Percentiles rank a stretch among this genome's conserved stretches.
Evolutionary conservation across 2,113 vertebrate species (phyloP).

Genomic region (Alouatta palliata): DNA sequence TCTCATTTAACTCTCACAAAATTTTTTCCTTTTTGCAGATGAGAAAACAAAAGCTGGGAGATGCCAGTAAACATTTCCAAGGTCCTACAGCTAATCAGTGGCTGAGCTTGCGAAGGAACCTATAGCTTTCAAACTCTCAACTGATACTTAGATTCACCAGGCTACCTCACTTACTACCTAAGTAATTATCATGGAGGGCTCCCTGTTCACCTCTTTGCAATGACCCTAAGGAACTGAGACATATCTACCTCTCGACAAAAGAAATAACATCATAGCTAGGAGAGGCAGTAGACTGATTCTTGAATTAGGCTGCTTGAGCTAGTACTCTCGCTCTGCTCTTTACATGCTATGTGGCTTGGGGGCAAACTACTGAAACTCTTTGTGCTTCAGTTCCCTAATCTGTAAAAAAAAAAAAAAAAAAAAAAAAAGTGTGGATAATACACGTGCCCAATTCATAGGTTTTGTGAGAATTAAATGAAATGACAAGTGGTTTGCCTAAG

Average conservation of each 20-base stretch:
- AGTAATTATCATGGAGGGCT: not conserved
- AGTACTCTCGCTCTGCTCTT: conserved; percentile 8
- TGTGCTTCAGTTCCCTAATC: conserved; percentile 3
- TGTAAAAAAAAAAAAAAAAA: conserved; percentile 29
- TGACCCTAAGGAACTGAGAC: not conserved
- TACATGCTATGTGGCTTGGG: conserved; percentile 57
- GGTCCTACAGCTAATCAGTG: not conserved
- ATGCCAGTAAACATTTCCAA: not conserved
- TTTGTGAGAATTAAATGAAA: not conserved
- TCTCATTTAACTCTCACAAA: not conserved
- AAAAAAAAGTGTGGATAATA: conserved; percentile 48
- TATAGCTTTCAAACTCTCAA: not conserved
- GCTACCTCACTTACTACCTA: not conserved
- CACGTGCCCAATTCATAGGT: not conserved
- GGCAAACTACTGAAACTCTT: conserved; percentile 53
- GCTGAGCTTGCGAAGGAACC: not conserved
- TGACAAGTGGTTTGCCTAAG: not conserved
- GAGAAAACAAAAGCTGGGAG: conserved; percentile 31
- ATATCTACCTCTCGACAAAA: not conserved
- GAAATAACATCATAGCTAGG: too few relatives aligned
- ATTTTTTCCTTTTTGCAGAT: not conserved
- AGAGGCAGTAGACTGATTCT: not conserved
- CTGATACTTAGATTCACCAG: not conserved
- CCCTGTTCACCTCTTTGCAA: not conserved
- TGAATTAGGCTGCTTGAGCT: not conserved